A percentile compares a stretch with the other conserved stretches of the same genome.
These are phyloP conservation scores for Aphaenogaster floridana DNA, from an alignment of 1,140 invertebrate species.

Conservation along the genomic window DNA sequence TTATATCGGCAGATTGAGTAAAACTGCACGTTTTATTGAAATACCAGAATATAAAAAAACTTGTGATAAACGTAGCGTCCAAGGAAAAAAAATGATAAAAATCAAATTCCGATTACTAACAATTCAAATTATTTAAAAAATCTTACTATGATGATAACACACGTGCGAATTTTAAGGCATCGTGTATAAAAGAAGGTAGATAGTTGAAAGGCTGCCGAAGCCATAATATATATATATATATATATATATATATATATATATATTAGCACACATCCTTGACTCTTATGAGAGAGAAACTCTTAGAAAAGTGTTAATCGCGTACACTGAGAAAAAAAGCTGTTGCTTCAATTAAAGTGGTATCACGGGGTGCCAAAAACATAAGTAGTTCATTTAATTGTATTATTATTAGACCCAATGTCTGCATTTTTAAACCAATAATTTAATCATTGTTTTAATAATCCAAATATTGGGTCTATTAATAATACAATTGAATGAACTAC, in stretches of 20 bases:
- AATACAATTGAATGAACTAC: too few species aligned
- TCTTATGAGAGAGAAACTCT: background rate
- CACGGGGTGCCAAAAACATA: too few species aligned
- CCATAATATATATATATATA: background rate
- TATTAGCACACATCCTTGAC: background rate
- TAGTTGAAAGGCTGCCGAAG: background rate
- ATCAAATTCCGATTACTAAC: too few species aligned
- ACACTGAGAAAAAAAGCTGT: too few species aligned
- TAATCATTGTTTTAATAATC: too few species aligned
- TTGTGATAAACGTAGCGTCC: background rate
- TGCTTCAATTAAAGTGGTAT: too few species aligned
- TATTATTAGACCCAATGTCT: too few species aligned
- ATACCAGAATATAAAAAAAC: slow-evolving; percentile 2
- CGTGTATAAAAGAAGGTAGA: background rate
- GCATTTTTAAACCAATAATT: too few species aligned
- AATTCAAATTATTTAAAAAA: slow-evolving; percentile 12
- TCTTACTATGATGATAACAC: background rate
- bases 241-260: background rate
- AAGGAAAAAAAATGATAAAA: background rate
- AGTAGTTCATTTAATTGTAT: too few species aligned
- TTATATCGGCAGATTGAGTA: background rate
- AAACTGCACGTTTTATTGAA: background rate
- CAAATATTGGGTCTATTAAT: too few species aligned
- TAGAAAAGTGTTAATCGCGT: slow-evolving; percentile 8
- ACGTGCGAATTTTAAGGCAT: background rate